phyloP scores from a whole-genome alignment of 2,113 vertebrate species.

The Ornithorhynchus anatinus region DNA sequence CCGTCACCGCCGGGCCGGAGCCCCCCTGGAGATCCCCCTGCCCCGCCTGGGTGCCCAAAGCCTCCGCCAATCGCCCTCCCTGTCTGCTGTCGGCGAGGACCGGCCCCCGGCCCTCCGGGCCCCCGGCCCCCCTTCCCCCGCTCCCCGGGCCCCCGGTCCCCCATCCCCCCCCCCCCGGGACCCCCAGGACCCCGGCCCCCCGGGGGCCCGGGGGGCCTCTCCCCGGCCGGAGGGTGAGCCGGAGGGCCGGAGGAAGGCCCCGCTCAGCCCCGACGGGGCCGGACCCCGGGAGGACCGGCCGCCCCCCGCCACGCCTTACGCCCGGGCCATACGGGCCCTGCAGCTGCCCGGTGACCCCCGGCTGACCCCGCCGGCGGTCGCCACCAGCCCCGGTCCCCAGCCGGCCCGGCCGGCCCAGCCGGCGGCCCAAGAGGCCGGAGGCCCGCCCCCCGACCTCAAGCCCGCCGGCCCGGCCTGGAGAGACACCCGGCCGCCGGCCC shows the following conservation, averaged over 20 bases:
- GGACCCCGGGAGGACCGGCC: not conserved
- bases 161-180: not conserved
- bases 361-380: not conserved
- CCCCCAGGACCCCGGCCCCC: not conserved
- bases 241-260: not conserved
- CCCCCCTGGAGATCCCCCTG: conserved; percentile 91
- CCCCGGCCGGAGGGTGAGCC: not conserved
- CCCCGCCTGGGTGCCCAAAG: conserved; percentile 79
- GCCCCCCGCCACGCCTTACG: conserved; percentile 75
- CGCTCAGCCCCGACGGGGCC: not conserved
- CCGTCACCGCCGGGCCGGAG: conserved; percentile 74
- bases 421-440: not conserved
- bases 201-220: not conserved
- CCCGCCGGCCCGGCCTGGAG: conserved; percentile 49
- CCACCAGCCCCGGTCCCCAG: not conserved
- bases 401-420: not conserved
- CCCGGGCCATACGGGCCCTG: conserved; percentile 90
- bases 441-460: conserved; percentile 20
- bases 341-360: conserved; percentile 61
- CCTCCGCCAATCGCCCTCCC: conserved; percentile 90
- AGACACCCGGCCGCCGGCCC: conserved; percentile 65
- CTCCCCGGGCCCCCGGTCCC: conserved; percentile 23
- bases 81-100: conserved; percentile 87
- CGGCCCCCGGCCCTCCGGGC: conserved; percentile 69
- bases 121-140: conserved; percentile 51